Conservation (phyloP, 2,113 vertebrate genomes). For the Epinephelus fuscoguttatus region DNA sequence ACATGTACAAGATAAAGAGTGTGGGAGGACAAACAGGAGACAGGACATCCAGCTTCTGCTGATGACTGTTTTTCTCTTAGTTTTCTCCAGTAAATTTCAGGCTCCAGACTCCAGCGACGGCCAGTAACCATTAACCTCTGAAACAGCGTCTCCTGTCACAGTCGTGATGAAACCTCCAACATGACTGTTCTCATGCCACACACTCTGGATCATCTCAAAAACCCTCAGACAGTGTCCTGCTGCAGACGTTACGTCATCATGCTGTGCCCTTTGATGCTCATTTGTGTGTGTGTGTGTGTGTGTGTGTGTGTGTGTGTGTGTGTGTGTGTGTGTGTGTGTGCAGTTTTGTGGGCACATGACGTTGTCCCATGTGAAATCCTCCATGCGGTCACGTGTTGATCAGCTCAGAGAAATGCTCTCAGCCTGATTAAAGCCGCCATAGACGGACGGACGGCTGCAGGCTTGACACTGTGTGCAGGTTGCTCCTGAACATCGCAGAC, state of each 20-base stretch:
- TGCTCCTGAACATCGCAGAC: constrained; percentile 9
- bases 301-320: too few relatives aligned
- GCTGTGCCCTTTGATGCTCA: constrained; percentile 49
- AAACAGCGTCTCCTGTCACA: neutral
- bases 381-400: constrained; percentile 58
- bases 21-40: too few relatives aligned
- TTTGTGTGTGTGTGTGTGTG: constrained; percentile 7
- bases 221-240: constrained; percentile 36
- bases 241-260: constrained; percentile 48
- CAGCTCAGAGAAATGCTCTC: constrained; percentile 43
- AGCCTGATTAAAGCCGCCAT: constrained; percentile 51
- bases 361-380: constrained; percentile 59
- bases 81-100: neutral
- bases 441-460: constrained; percentile 45
- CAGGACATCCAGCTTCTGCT: too few relatives aligned
- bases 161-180: neutral
- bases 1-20: too few relatives aligned
- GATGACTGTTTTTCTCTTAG: neutral
- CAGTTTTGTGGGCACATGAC: constrained; percentile 57
- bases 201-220: constrained; percentile 48
- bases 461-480: constrained; percentile 2
- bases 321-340: constrained; percentile 32
- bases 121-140: neutral
- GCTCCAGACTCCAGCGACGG: neutral
- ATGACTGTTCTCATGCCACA: constrained; percentile 33